Evolutionary conservation across 2,113 vertebrate genomes (phyloP).

Genomic region (Myotis davidii): DNA sequence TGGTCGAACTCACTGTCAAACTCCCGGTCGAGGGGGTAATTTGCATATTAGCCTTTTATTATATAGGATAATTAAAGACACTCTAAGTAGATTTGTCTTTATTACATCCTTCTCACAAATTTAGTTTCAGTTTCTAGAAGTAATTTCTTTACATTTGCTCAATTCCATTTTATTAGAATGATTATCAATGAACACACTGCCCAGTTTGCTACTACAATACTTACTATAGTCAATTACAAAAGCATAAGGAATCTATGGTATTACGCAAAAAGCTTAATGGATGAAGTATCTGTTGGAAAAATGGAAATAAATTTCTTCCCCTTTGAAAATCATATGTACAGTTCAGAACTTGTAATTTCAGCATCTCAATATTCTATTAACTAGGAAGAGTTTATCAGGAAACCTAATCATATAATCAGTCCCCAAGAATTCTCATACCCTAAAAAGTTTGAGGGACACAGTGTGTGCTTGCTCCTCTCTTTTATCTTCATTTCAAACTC

Average conservation of each 20-base stretch:
- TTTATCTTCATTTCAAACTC: background rate
- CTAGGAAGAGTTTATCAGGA: background rate
- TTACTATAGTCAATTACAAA: background rate
- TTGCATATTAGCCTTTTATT: no score
- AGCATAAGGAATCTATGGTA: background rate
- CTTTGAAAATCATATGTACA: background rate
- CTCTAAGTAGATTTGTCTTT: background rate
- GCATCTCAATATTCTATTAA: background rate
- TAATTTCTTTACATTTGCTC: background rate
- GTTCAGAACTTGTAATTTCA: constrained; percentile 39
- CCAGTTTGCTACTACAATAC: background rate
- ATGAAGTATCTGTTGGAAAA: background rate
- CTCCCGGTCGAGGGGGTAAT: no score
- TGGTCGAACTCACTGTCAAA: no score
- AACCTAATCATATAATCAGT: background rate
- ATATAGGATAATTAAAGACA: constrained; percentile 9
- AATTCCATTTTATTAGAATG: constrained; percentile 34
- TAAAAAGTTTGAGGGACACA: background rate
- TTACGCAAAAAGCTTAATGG: background rate
- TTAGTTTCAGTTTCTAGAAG: constrained; percentile 46
- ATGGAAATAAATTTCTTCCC: background rate
- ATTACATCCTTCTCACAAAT: constrained; percentile 5
- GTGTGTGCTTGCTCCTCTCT: background rate
- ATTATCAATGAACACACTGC: background rate
- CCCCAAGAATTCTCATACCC: background rate